phyloP scores from a whole-genome alignment of 1,140 invertebrate genomes.

The Pogonomyrmex californicus region DNA sequence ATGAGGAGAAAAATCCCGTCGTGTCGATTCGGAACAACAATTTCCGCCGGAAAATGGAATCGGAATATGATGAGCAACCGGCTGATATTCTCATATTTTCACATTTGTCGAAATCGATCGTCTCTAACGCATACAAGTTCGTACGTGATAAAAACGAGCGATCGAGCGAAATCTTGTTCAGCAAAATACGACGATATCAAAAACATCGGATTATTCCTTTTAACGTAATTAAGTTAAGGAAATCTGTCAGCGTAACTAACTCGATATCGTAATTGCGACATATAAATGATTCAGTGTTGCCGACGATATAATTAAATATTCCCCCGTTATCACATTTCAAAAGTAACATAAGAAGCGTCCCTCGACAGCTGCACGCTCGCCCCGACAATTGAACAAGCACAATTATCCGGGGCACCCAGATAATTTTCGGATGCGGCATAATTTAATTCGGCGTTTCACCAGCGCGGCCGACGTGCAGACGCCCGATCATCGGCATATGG shows the following conservation, averaged over 20 bases:
- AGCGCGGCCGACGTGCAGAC: neutral
- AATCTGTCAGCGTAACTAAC: neutral
- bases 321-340: neutral
- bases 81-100: constrained; percentile 19
- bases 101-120: constrained; percentile 28
- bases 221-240: neutral
- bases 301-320: constrained; percentile 37
- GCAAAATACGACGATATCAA: neutral
- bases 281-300: neutral
- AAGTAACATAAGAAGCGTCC: neutral
- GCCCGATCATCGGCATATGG: constrained; percentile 42
- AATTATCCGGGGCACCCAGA: constrained; percentile 34
- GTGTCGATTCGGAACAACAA: neutral
- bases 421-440: constrained; percentile 33
- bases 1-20: constrained; percentile 34
- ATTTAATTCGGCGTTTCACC: constrained; percentile 22
- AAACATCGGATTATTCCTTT: neutral
- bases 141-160: neutral
- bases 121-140: neutral
- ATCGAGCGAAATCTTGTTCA: neutral
- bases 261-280: constrained; percentile 9
- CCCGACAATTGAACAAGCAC: constrained; percentile 51
- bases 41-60: constrained; percentile 18
- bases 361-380: constrained; percentile 43
- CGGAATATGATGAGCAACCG: neutral